phyloP scores from a whole-genome alignment of 2,113 vertebrate genomes.

The Todiramphus saurophagus region DNA sequence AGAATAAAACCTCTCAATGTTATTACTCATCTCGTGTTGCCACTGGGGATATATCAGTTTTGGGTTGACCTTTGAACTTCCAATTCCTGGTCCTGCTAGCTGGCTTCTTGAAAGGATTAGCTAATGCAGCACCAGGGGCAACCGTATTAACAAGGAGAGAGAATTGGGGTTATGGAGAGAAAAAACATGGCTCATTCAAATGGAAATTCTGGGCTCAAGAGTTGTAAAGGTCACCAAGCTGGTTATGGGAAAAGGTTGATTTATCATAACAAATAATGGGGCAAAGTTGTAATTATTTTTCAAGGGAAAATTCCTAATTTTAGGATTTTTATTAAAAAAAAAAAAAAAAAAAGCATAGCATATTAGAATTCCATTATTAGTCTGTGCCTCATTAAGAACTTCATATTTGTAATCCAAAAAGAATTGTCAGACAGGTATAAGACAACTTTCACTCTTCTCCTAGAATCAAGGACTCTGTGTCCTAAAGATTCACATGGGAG shows the following conservation, averaged over 20 bases:
- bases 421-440: not conserved
- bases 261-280: not conserved
- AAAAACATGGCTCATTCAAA: not conserved
- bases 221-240: not conserved
- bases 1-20: not conserved
- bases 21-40: not conserved
- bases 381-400: not conserved
- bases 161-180: constrained; percentile 21
- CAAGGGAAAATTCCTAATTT: not conserved
- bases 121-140: not conserved
- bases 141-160: constrained; percentile 4
- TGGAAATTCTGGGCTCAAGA: constrained; percentile 19
- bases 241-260: not conserved
- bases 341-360: not conserved
- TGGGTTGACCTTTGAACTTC: constrained; percentile 17
- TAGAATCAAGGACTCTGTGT: not conserved
- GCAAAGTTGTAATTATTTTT: not conserved
- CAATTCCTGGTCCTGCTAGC: not conserved
- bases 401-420: not conserved
- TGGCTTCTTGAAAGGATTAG: constrained; percentile 21
- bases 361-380: not conserved
- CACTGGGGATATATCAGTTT: not conserved
- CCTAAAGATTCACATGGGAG: not conserved
- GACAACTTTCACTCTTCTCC: not conserved
- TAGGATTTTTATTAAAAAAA: not conserved